Evolutionary conservation across 2,797 vertebrate genomes (phyloP), one percentile per base, ranked within the genome.

Genomic region (Poecilia wingei): DNA sequence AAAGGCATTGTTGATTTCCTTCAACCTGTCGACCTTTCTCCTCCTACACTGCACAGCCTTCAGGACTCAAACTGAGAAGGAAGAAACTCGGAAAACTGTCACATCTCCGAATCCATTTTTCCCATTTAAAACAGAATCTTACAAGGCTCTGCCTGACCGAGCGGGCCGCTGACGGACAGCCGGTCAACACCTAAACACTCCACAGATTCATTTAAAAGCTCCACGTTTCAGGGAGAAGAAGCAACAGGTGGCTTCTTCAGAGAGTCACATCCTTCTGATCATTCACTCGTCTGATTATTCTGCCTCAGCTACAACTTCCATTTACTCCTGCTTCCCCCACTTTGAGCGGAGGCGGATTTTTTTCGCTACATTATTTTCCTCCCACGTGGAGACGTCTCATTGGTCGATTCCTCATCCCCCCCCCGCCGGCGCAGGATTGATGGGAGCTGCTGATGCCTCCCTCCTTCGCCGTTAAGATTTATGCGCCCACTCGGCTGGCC

Each of bases 401-500:
- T 91, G 91, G 90, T 80, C 85, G 66, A 69, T 43, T 41, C 39
- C 22, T 68, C 64, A 86, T 86, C 82, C 82, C 70, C 88, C 86
- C 85, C 77, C 33, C 33, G 13, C 51, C 82, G 74, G 75, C 31
- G 1, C 47, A 51, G 71, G 90, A 94, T 91, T 91, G 91, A 94
- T 91, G 87, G 92, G 82, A 76, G 74, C 78, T 83, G 87, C 82
- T 84, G 88, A 89, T 78, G 79, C 84, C 79, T 73, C 86, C 55
- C 83, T 20, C 87, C 82, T 84, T 80, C 68, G 80, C 74, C 77
- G 81, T 87, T 69, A 79, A 90, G 89, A 95, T 94, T 93, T 90
- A 95, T 93, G 87, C 80, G 59, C 81, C 87, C 86, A 86, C 86
- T 93, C 82, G 80, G 93, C 92, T 81, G 90, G 88, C 90, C 88